Evolutionary conservation across 2,888 invertebrate genomes (phyloP), one percentile per base, ranked within the genome.

Genomic region (Calliopum simillimum): DNA sequence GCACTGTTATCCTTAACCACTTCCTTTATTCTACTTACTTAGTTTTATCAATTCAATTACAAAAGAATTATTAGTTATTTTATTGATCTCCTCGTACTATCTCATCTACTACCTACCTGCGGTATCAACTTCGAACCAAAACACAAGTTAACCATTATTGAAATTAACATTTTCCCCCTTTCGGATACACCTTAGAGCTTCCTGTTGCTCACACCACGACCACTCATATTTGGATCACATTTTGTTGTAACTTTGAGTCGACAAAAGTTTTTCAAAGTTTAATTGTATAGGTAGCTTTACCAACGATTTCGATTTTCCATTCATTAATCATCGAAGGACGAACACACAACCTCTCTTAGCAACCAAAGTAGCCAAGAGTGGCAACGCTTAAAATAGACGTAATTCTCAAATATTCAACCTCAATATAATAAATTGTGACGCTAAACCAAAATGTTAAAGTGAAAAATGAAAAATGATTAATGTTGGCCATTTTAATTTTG

Each of bases 401-500:
- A 3, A 47, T 61, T 61, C 19, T 46, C 21, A 19, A 46, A 61
- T 46, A 47, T 12, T 61, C 46, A 56, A 56, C 25, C 55, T 14
- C 25, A 56, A 56, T 23, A 23, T 56, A 56, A 19, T 56, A 56
- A 23, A 23, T 14, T 14, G 12, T 56, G 55, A 56, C 55, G 55
- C 25, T 43, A 70, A 59, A 55, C 65, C 64, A 47, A 8, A 12
- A 56, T 56, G 56, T 44, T 55, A 72, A 68, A 66, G 47, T 62
- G 69, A 62, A 70, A 70, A 75, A 72, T 70, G 49, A 63, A n/a
- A 49, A 71, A 73, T 74, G 72, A 74, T 73, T 72, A 73, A 74
- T 74, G 70, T 13, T 55, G 66, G 62, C 70, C 70, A 16, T 59
- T 25, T 43, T 33, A 59, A 43, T 33, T 33, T 13, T 59, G 59